Base-by-base conservation (phyloP, 2,113 vertebrate species). In the Odontesthes bonariensis region DNA sequence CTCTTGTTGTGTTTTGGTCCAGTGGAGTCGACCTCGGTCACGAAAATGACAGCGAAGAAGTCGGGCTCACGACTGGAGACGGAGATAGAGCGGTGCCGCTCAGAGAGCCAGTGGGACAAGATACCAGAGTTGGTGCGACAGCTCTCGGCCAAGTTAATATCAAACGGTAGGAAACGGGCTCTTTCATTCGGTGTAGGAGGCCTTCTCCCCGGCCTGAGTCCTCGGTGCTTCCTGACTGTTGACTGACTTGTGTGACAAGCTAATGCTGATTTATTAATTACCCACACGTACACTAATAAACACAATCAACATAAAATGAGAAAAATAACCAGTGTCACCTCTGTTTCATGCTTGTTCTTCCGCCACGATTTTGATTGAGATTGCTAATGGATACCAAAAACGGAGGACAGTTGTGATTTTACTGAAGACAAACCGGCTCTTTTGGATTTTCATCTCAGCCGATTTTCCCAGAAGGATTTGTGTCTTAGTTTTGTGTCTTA, bases 61-160 rank as follows among this genome's bases (percentile, higher is more conserved):
- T 95, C 95, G 75, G 96, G 97, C 60, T 96, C 96, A 76, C 96
- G 96, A 77, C 94, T 98, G 86, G 97, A 98, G 91, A 94, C 93
- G 12, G 97, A 98, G 92, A 96, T 98, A 86, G 96, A 98, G 90
- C 94, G 97, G 59, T 96, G 96, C 87, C 96, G 97, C 57, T 96
- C 95, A 5, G 96, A 98, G 86, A 84, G 93, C 54, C 96, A 96
- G 61, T 98, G 97, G 97, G 97, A 97, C 77, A 95, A 95, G 90
- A 96, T 97, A 90, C 96, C 95, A 27, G 96, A 97, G 90, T 86
- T 97, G 9, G 95, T 96, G 33, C 95, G 95, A 58, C 97, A 98
- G 93, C 94, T 97, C 49, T 96, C 96, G 23, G 96, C 95, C 81
- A 97, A 98, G 87, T 94, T 97, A 55, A 96, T 97, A 85, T 96